These are phyloP conservation scores for Drosophila bifasciata DNA, from an alignment of 1,140 invertebrate species.

Conservation along the genomic window DNA sequence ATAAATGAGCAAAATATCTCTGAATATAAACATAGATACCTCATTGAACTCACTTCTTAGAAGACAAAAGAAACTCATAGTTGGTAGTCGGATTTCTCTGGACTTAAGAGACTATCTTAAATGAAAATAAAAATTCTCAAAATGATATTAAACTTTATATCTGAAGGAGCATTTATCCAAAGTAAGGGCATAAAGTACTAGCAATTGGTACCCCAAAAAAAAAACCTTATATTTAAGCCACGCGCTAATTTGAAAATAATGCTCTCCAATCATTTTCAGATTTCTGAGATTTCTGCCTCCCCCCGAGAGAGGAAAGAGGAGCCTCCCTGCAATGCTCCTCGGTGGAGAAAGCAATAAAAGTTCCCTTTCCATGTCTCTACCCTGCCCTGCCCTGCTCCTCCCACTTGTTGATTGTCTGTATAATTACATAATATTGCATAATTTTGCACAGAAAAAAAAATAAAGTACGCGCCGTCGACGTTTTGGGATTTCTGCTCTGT, in stretches of 20 bases:
- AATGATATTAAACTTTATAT: background rate
- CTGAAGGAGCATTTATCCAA: no score
- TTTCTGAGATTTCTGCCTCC: constrained; percentile 36
- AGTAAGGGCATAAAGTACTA: constrained; percentile 24
- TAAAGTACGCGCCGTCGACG: constrained; percentile 57
- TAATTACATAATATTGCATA: constrained; percentile 83
- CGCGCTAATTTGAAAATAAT: constrained; percentile 82
- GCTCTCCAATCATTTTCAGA: constrained; percentile 78
- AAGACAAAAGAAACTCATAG: no score
- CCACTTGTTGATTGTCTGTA: constrained; percentile 72
- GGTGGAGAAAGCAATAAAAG: constrained; percentile 41
- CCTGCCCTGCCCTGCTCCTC: constrained; percentile 27
- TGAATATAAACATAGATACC: no score
- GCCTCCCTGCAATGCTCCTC: no score
- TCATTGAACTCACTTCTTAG: no score
- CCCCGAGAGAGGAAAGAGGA: no score
- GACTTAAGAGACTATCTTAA: no score
- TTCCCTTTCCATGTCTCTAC: constrained; percentile 19
- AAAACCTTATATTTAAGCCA: constrained; percentile 52
- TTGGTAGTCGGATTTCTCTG: no score
- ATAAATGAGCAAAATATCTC: no score
- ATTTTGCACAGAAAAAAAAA: constrained; percentile 55
- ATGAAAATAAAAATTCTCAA: background rate
- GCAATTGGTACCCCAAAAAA: constrained; percentile 18
- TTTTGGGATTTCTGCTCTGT: constrained; percentile 82